Conservation (phyloP, 2,888 invertebrate species). For the Dynastes hyllus region DNA sequence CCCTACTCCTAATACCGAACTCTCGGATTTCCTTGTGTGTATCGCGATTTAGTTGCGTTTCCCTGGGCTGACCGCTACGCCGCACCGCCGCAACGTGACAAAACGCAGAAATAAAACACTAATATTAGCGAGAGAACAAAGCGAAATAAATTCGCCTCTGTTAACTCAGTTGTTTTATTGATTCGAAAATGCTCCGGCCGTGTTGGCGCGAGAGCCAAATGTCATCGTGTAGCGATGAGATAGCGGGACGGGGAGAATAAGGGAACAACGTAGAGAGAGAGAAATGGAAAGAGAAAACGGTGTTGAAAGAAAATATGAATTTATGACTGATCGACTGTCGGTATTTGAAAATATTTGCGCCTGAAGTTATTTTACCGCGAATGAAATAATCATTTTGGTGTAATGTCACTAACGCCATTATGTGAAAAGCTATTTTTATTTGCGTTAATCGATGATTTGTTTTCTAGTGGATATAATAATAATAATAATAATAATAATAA, state of each 20-base stretch:
- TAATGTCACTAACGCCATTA: background rate
- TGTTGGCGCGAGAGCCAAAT: no score
- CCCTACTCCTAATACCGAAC: no score
- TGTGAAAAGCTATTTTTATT: background rate
- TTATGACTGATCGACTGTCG: constrained; percentile 27
- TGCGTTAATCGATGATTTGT: no score
- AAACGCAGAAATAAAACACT: constrained; percentile 37
- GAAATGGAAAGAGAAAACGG: background rate
- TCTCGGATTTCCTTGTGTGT: background rate
- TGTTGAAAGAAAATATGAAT: background rate
- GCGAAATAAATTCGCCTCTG: constrained; percentile 36
- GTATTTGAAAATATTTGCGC: constrained; percentile 14
- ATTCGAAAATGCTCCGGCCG: constrained; percentile 18
- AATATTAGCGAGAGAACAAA: constrained; percentile 42
- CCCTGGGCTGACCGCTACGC: background rate
- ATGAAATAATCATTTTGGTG: constrained; percentile 1
- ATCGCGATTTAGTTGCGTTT: background rate
- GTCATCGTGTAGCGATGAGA: no score
- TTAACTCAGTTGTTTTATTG: constrained; percentile 39
- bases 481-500: no score
- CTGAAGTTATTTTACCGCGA: constrained; percentile 5
- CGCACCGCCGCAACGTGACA: constrained; percentile 12
- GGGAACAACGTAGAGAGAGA: no score
- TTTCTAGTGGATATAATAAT: no score
- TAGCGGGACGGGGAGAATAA: no score